These are phyloP conservation scores for Drosophila virilis DNA, from an alignment of 1,140 invertebrate genomes.

Conservation along the genomic window DNA sequence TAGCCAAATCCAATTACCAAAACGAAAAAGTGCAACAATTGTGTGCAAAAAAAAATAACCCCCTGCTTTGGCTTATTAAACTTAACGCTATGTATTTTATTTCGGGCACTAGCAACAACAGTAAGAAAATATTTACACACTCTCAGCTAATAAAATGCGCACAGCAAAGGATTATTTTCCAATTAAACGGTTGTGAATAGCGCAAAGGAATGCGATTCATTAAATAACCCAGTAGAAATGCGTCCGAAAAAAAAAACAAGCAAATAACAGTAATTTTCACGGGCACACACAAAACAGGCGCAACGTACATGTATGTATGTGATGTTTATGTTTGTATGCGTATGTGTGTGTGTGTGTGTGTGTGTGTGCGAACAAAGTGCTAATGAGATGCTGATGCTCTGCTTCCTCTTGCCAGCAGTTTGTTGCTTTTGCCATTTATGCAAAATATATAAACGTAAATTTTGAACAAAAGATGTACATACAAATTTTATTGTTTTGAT, in stretches of 20 bases:
- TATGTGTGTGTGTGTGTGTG: constrained; percentile 15
- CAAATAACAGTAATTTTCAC: constrained; percentile 78
- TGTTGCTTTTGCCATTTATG: constrained; percentile 81
- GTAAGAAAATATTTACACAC: constrained; percentile 52
- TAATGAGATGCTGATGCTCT: constrained; percentile 75
- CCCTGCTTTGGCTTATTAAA: constrained; percentile 64
- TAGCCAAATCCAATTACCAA: constrained; percentile 71
- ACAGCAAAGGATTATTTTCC: constrained; percentile 67
- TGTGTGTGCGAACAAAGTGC: constrained; percentile 58
- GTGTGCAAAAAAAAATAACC: constrained; percentile 19
- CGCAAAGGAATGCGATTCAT: constrained; percentile 68
- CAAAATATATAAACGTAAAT: constrained; percentile 61
- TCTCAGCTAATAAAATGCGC: constrained; percentile 35
- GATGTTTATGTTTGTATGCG: constrained; percentile 5
- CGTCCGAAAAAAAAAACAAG: constrained; percentile 33
- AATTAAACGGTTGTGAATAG: constrained; percentile 67
- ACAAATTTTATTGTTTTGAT: constrained; percentile 62
- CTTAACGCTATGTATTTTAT: constrained; percentile 57
- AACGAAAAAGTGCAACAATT: constrained; percentile 67
- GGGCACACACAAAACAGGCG: constrained; percentile 55
- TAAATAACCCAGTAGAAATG: constrained; percentile 52
- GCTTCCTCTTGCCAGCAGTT: constrained; percentile 57
- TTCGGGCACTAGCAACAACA: constrained; percentile 67
- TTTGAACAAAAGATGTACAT: constrained; percentile 50
- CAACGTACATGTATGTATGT: constrained; percentile 28